phyloP scores from a whole-genome alignment of 2,888 invertebrate genomes.

The Mellilla xanthometata region DNA sequence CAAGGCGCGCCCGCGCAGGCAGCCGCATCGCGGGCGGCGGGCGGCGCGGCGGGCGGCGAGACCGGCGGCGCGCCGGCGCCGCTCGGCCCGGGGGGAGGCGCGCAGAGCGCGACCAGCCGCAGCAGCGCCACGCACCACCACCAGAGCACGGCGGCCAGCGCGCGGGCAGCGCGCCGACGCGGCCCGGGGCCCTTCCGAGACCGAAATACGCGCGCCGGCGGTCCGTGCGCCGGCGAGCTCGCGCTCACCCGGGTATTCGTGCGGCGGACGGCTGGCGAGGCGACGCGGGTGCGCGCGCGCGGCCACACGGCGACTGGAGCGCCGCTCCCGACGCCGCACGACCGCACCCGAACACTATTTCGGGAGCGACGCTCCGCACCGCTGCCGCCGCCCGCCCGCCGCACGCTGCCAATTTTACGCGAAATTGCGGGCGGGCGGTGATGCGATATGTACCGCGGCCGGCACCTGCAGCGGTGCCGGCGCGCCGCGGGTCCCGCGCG shows the following conservation, averaged over 20 bases:
- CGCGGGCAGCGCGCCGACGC: constrained; percentile 77
- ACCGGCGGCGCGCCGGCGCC: constrained; percentile 57
- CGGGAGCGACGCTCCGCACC: constrained; percentile 79
- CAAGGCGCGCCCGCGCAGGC: constrained; percentile 70
- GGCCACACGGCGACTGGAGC: constrained; percentile 79
- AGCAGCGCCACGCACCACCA: constrained; percentile 81
- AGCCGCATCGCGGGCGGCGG: constrained; percentile 73
- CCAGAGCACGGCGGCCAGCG: constrained; percentile 81
- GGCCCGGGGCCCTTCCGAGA: constrained; percentile 75
- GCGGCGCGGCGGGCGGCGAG: constrained; percentile 65
- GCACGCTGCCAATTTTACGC: constrained; percentile 81
- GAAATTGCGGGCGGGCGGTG: constrained; percentile 82
- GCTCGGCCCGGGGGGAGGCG: constrained; percentile 75
- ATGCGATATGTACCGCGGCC: constrained; percentile 75
- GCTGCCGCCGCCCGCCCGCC: constrained; percentile 75
- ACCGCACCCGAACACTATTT: constrained; percentile 82
- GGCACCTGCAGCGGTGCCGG: constrained; percentile 55
- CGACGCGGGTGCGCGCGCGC: constrained; percentile 81
- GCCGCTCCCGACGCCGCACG: constrained; percentile 73
- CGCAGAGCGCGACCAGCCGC: constrained; percentile 79
- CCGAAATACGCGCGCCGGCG: constrained; percentile 77
- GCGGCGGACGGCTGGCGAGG: constrained; percentile 64
- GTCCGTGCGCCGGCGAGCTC: constrained; percentile 62
- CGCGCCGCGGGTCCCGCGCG: constrained; percentile 26
- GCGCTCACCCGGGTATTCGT: constrained; percentile 61